Evolutionary conservation across 2,888 invertebrate genomes (phyloP).

Genomic region (Caenorhabditis virilis): DNA sequence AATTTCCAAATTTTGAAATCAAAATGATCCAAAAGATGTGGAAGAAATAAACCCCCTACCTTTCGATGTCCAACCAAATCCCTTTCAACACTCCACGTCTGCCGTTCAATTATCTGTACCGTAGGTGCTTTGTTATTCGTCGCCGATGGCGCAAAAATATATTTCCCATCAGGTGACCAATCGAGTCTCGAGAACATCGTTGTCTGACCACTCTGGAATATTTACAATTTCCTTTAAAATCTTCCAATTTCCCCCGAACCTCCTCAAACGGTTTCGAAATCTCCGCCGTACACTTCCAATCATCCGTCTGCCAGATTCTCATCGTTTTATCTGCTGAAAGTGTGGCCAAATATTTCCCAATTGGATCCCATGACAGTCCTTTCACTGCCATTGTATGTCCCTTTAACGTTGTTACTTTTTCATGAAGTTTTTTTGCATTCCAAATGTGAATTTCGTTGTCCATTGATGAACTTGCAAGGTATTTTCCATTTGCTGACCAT

Average conservation of each 20-base stretch:
- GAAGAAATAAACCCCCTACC: too few relatives aligned
- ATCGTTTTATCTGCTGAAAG: constrained; percentile 77
- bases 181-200: constrained; percentile 58
- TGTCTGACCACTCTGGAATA: constrained; percentile 46
- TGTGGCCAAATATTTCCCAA: constrained; percentile 93
- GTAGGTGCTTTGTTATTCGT: constrained; percentile 98
- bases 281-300: constrained; percentile 87
- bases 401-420: constrained; percentile 8
- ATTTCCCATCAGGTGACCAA: constrained; percentile 97
- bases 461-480: constrained; percentile 93
- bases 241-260: constrained; percentile 69
- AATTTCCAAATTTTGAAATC: too few relatives aligned
- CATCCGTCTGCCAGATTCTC: constrained; percentile 90
- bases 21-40: too few relatives aligned
- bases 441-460: constrained; percentile 97
- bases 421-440: constrained; percentile 87
- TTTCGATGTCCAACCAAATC: constrained; percentile 98
- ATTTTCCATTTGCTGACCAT: constrained; percentile 92
- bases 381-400: constrained; percentile 75
- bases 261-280: constrained; percentile 91
- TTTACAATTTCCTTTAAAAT: constrained; percentile 3
- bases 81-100: constrained; percentile 90
- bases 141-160: constrained; percentile 93
- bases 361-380: constrained; percentile 98
- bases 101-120: constrained; percentile 87